Base-by-base conservation (phyloP, 2,797 vertebrate genomes). In the Lepilemur ruficaudatus region DNA sequence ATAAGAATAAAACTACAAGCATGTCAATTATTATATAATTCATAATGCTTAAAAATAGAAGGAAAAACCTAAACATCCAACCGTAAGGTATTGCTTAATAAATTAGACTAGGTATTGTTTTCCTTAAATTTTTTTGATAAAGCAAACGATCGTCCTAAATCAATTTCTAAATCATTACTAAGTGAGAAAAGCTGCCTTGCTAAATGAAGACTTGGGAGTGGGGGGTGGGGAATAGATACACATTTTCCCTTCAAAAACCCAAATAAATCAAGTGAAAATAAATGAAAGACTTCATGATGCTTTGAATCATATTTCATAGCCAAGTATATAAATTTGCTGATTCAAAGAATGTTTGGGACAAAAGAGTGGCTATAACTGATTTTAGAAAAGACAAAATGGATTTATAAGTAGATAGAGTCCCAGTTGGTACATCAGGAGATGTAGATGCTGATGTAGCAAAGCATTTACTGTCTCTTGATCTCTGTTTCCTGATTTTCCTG, bases 1-100 rank as follows among this genome's bases (percentile, higher is more conserved):
- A 67, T 67, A 88, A 82, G 32, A 84, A 85, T 95, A 96, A 89
- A 96, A 91, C 80, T 80, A 86, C 8, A 91, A 87, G 35, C 75
- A 55, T 88, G 50, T 81, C 72, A 50, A 87, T 96, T 94, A 57
- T 57, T 85, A 83, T 30, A 76, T 12, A 83, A 91, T 81, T 94
- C 65, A 83, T 78, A 57, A 92, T 46, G 78, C 35, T 75, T 30
- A 89, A 85, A 95, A 91, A 55, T 8, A 70, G 6, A 13, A 93
- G 18, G 48, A 15, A 76, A 76, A 78, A 55, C 9, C 25, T 86
- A 92, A 76, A 69, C n/a, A 52, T 75, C 48, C 38, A 76, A 73
- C 28, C 9, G n/a, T 57, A 78, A 67, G 38, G 28, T 10, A 91
- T 55, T 85, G 28, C 28, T 82, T 65, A 93, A 85, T 91, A 93